Base-by-base conservation (phyloP, 2,888 invertebrate genomes). In the Dicyrtomina minuta region DNA sequence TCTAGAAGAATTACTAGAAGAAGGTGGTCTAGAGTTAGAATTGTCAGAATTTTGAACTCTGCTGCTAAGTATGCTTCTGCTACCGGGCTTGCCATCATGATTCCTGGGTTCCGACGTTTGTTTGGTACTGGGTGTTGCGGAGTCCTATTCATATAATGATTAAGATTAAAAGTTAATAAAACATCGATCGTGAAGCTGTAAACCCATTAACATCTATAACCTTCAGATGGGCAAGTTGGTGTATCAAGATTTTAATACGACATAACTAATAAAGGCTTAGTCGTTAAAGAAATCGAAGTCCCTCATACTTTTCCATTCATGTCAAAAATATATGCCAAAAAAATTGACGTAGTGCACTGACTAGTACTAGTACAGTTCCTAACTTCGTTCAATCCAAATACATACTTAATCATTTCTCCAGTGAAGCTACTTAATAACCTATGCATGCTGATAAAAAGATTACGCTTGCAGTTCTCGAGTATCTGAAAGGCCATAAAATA, bases 41-140 rank as follows among this genome's bases (percentile, higher is more conserved):
- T 68, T 68, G 10, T 49, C 53, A 5, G 62, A 41, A 26, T 17
- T 24, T 5, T 44, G 33, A 24, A 68, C 26, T 27, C 53, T 39
- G 26, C 20, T 59, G 17, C 68, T 61, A 24, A 68, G 43, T 27
- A 62, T 39, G 26, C 20, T 59, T 27, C 68, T 61, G 17, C 68
- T 59, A 55, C 68, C 68, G 26, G 68, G 68, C 43, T 68, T 68
- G 17, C 62, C 62, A 41, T 68, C 68, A 39, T 53, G 60, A 46
- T 26, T 58, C 44, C 56, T 66, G 26, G 43, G 26, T 17, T 27
- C 66, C 8, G 44, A 26, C 20, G 43, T 24, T 4, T 66, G 17
- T 22, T 62, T 68, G n/a, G 39, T 53, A 20, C 39, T 17, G 6
- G 68, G 68, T 2, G 68, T 68, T 41, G 39, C 41, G 41, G 67